A percentile compares a stretch with the other conserved stretches of the same genome.
Conservation (phyloP, 2,113 vertebrate species). For the Cathartes aura region DNA sequence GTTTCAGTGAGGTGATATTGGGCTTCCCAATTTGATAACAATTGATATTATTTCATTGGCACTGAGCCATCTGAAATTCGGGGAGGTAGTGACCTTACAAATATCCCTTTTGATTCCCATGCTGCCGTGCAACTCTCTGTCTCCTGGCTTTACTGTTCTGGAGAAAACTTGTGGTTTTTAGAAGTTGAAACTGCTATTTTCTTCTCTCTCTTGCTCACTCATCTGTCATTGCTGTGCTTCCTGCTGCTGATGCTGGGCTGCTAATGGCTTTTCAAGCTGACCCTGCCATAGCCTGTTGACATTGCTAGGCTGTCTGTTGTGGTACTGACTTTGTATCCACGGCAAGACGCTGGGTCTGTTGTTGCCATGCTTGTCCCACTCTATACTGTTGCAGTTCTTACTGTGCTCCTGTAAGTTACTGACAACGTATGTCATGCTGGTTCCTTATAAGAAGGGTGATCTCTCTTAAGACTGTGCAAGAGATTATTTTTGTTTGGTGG, state of each 20-base stretch:
- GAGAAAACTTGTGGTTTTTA: not conserved
- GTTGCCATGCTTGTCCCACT: not conserved
- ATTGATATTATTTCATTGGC: not conserved
- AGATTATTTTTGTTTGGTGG: not conserved
- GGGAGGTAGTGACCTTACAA: not conserved
- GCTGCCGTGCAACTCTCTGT: not conserved
- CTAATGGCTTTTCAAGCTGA: not conserved
- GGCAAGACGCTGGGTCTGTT: not conserved
- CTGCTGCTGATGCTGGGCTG: not conserved
- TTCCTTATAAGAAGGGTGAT: not conserved
- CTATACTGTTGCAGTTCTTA: not conserved
- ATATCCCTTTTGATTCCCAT: not conserved
- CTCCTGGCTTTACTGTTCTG: not conserved
- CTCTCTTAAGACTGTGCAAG: not conserved
- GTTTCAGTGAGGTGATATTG: not conserved
- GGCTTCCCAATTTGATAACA: not conserved
- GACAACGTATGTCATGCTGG: not conserved
- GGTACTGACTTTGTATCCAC: not conserved
- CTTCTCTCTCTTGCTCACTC: not conserved
- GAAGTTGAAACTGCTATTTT: not conserved
- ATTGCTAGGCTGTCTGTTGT: not conserved
- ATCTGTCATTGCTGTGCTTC: not conserved
- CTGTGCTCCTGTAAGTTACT: not conserved
- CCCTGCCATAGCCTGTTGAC: not conserved
- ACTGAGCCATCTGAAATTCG: not conserved